Evolutionary conservation across 2,113 vertebrate genomes (phyloP).

Genomic region (Piaya cayana): DNA sequence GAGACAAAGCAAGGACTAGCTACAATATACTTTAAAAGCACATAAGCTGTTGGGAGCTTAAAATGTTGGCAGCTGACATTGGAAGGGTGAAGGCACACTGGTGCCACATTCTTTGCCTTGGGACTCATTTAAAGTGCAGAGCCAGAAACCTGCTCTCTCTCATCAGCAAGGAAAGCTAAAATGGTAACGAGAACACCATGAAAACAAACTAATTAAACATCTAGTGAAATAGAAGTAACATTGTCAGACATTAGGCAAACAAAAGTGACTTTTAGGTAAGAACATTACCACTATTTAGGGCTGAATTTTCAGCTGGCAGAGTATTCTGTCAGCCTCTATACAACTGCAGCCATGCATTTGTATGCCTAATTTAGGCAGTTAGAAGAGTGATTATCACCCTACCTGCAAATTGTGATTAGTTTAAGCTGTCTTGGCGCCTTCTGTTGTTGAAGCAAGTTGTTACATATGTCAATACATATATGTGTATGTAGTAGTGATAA

Average conservation of each 20-base stretch:
- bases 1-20: background rate
- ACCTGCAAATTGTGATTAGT: constrained; percentile 26
- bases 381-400: constrained; percentile 2
- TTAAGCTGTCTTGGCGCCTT: constrained; percentile 3
- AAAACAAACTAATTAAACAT: constrained; percentile 60
- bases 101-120: background rate
- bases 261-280: background rate
- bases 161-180: background rate
- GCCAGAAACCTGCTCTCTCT: constrained; percentile 7
- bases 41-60: constrained; percentile 45
- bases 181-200: background rate
- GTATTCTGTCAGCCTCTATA: background rate
- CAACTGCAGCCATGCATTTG: background rate
- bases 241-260: background rate
- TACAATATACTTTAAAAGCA: background rate
- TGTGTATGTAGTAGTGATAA: background rate
- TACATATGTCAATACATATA: fast-evolving
- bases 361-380: constrained; percentile 26
- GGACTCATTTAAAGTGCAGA: background rate
- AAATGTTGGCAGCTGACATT: constrained; percentile 25
- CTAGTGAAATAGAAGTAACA: background rate
- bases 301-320: constrained; percentile 19
- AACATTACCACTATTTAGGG: background rate
- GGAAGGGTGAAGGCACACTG: constrained; percentile 8
- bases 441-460: background rate